Conservation (phyloP, 2,113 vertebrate genomes). For the Grammomys surdaster region DNA sequence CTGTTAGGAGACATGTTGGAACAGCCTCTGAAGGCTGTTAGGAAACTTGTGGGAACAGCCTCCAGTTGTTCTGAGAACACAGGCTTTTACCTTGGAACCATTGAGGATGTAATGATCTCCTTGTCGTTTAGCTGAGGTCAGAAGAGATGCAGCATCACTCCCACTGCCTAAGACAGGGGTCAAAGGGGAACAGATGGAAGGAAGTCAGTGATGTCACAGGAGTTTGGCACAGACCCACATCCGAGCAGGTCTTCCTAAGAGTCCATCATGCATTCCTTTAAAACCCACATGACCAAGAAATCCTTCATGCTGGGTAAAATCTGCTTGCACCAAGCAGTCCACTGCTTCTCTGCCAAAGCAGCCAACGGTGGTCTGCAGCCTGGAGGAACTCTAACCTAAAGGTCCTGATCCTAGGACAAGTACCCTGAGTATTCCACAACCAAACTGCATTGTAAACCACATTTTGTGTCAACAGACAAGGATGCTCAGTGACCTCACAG, state of each 20-base stretch:
- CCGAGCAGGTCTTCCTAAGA: neutral
- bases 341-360: neutral
- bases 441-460: neutral
- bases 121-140: conserved; percentile 92
- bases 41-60: neutral
- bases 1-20: neutral
- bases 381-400: neutral
- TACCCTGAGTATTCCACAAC: neutral
- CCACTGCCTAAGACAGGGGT: conserved; percentile 90
- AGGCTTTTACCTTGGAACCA: conserved; percentile 94
- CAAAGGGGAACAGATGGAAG: neutral
- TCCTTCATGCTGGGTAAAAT: neutral
- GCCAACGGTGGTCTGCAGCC: neutral
- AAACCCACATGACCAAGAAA: neutral
- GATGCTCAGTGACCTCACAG: rapidly evolving
- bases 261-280: neutral
- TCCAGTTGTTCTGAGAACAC: neutral
- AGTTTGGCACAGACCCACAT: neutral
- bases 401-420: neutral
- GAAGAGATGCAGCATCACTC: conserved; percentile 96
- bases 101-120: conserved; percentile 95
- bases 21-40: neutral
- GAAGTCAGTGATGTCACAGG: conserved; percentile 7
- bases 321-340: neutral
- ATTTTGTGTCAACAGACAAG: rapidly evolving